Evolutionary conservation across 2,113 vertebrate species (phyloP).

Genomic region (Carollia perspicillata): DNA sequence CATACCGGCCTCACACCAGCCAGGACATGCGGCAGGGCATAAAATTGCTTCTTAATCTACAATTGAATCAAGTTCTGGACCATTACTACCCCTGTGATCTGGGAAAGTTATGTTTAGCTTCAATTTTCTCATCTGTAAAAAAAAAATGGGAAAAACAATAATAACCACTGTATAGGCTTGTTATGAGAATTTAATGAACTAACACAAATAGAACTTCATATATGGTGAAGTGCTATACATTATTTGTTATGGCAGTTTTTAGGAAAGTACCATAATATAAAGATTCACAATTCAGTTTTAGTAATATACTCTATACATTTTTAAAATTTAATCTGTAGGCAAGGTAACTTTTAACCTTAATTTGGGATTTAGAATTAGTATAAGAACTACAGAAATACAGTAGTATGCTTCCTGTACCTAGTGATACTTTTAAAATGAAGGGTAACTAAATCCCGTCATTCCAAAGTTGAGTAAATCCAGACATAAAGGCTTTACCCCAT

Average conservation of each 20-base stretch:
- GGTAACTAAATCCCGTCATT: neutral
- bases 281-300: slow-evolving; percentile 17
- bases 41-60: slow-evolving; percentile 5
- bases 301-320: neutral
- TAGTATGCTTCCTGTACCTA: neutral
- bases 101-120: neutral
- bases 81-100: neutral
- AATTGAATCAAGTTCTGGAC: neutral
- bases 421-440: neutral
- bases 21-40: neutral
- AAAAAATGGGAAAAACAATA: neutral
- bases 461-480: neutral
- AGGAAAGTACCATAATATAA: neutral
- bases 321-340: neutral
- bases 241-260: neutral
- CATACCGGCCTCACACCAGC: too few species aligned
- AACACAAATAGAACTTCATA: neutral
- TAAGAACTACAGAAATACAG: neutral
- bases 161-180: slow-evolving; percentile 6
- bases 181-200: neutral
- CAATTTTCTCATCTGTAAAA: neutral
- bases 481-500: neutral
- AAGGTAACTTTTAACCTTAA: neutral
- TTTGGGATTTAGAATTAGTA: slow-evolving; percentile 1
- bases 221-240: neutral